Evolutionary conservation across 1,140 invertebrate genomes (phyloP), one percentile per base, ranked within the genome.

Genomic region (Panonychus citri): DNA sequence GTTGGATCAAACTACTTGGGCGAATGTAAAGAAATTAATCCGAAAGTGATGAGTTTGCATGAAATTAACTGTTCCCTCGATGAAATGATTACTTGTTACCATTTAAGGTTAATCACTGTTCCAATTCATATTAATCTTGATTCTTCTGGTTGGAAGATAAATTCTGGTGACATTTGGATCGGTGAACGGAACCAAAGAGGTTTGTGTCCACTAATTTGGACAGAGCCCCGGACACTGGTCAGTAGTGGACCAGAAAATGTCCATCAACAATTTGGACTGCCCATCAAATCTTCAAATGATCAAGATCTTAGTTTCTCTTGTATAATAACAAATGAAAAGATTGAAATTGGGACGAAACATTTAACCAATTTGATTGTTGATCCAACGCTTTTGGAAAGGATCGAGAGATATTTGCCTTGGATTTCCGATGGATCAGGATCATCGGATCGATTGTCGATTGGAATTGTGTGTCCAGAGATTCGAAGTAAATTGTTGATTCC

Each of bases 371-470:
- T 54, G 7, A 48, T 17, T 27, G 12, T 60, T 17, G 59, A 60
- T 57, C 52, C 40, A 30, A 60, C 59, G 30, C 19, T 60, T 21
- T 37, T 57, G 24, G 59, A 60, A 42, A 4, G 59, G 15, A 50
- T 59, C 21, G 24, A 54, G 21, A 54, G 54, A 5, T 55, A 58
- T 19, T 55, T 42, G 17, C 46, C 15, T 10, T 8, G 8, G 30
- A 12, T 34, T 19, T 50, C 49, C 13, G 26, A 50, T 28, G 24
- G 24, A 4, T 50, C 49, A 24, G 19, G 24, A 26, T 50, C 24
- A 19, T 15, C 15, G 26, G 19, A 50, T 50, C n/a, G n/a, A n/a
- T 50, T 25, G 3, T 24, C 7, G 3, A 19, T 50, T 50, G 7
- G 5, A 19, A 4, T 50, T 25, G 5, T 50, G 13, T 53, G 28